These are phyloP conservation scores for Metellina segmentata DNA, from an alignment of 2,888 invertebrate genomes.

Conservation along the genomic window DNA sequence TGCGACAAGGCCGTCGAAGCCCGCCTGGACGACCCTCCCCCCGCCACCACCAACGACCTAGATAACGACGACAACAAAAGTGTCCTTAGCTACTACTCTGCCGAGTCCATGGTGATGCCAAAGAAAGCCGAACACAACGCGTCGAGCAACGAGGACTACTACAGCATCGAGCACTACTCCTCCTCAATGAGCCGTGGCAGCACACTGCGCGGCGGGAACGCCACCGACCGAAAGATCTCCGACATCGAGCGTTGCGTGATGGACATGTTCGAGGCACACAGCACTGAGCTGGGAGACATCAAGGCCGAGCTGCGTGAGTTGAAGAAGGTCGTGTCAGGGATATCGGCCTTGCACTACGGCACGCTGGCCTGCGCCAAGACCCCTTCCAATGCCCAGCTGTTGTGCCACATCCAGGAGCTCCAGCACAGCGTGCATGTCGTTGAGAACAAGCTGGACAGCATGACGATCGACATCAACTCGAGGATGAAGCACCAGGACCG, in stretches of 20 bases:
- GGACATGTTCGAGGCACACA: conserved; percentile 72
- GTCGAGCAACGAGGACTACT: conserved; percentile 75
- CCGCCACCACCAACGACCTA: conserved; percentile 31
- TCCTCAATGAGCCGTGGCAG: conserved; percentile 56
- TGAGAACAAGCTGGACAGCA: conserved; percentile 73
- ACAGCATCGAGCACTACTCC: conserved; percentile 72
- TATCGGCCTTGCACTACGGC: conserved; percentile 64
- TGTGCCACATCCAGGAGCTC: conserved; percentile 73
- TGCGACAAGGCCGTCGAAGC: conserved; percentile 67
- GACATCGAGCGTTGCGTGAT: conserved; percentile 69
- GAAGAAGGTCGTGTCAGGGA: conserved; percentile 67
- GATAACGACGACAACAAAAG: conserved; percentile 76
- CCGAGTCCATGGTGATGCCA: conserved; percentile 71
- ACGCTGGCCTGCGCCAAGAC: conserved; percentile 43
- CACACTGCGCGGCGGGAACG: conserved; percentile 53
- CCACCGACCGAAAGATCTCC: conserved; percentile 64
- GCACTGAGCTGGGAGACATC: conserved; percentile 68
- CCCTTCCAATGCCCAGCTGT: conserved; percentile 64
- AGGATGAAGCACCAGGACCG: conserved; percentile 72
- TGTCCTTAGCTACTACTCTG: conserved; percentile 77
- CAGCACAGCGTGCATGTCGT: conserved; percentile 74
- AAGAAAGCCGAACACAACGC: conserved; percentile 68
- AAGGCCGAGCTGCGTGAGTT: conserved; percentile 67
- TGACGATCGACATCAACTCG: conserved; percentile 72
- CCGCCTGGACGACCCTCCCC: conserved; percentile 48